Base-by-base conservation (phyloP, 2,113 vertebrate species). In the Terrapene triunguis region DNA sequence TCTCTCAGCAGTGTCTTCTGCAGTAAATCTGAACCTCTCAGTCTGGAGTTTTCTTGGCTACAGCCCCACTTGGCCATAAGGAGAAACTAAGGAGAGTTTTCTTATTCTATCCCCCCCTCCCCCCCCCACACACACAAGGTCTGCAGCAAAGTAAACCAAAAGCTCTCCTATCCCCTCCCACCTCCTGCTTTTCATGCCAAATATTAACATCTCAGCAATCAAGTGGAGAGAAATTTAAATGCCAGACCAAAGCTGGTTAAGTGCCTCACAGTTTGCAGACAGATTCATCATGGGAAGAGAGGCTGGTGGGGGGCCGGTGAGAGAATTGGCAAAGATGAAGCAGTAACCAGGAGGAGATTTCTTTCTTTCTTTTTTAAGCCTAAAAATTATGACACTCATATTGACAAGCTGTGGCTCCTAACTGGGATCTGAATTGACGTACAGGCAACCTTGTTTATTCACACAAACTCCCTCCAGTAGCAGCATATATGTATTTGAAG, bases 1-100 rank as follows among this genome's bases (percentile, higher is more conserved):
- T 93, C 92, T 97, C 69, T 87, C 95, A 94, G 90, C 89, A 89
- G 95, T 90, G 95, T 95, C 94, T 97, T 98, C 93, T 96, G 96
- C 96, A 24, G 0, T 98, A 97, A 97, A 98, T 98, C 95, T 97
- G 87, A 90, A 91, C 29, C 90, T 93, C 76, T 96, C 94, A 94
- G 93, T 93, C 91, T 89, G 88, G 62, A 89, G 83, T 95, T 98
- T 93, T 95, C 95, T 95, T 95, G 94, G 95, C 96, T 88, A 89
- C 89, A 91, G 3, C 74, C 8, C 83, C 55, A 35, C 89, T 89
- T 89, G 74, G 78, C 38, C 25, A 74, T n/a, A 29, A 78, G 25
- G 89, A 94, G 59, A 95, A 95, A 90, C 84, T 44, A 47, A 84
- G 89, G 82, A 42, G 17, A 48, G 14, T 9, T 21, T 11, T 21